Evolutionary conservation across 2,888 invertebrate genomes (phyloP).

Genomic region (Aradus depressus): DNA sequence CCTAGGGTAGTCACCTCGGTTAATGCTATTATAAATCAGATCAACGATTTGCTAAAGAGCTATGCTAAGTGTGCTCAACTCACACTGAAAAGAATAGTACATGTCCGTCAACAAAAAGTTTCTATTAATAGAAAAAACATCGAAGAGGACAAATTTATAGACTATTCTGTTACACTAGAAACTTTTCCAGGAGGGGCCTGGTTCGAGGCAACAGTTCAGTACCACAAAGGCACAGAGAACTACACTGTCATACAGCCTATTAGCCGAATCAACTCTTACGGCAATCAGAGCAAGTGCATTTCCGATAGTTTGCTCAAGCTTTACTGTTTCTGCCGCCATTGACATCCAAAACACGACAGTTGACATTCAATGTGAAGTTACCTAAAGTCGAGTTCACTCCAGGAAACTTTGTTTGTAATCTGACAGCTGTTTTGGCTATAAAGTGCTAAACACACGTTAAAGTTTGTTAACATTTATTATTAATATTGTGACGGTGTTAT

Average conservation of each 20-base stretch:
- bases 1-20: slow-evolving; percentile 47
- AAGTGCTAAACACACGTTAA: too few relatives aligned
- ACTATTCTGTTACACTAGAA: slow-evolving; percentile 51
- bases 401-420: too few relatives aligned
- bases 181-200: slow-evolving; percentile 56
- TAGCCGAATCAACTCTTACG: slow-evolving; percentile 67
- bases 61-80: slow-evolving; percentile 56
- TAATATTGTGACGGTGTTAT: too few relatives aligned
- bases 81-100: slow-evolving; percentile 48
- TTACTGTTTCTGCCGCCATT: slow-evolving; percentile 58
- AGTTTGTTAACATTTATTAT: too few relatives aligned
- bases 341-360: neutral
- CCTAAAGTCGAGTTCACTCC: too few relatives aligned
- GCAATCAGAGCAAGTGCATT: slow-evolving; percentile 67
- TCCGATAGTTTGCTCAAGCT: slow-evolving; percentile 61
- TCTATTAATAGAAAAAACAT: slow-evolving; percentile 33
- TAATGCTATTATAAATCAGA: slow-evolving; percentile 46
- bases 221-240: slow-evolving; percentile 33
- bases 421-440: too few relatives aligned
- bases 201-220: slow-evolving; percentile 68
- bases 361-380: too few relatives aligned
- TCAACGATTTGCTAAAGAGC: slow-evolving; percentile 51
- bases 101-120: slow-evolving; percentile 49
- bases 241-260: slow-evolving; percentile 56
- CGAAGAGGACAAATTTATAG: slow-evolving; percentile 36